Base-by-base conservation (phyloP, 2,888 invertebrate genomes). In the Dasypolia templi region DNA sequence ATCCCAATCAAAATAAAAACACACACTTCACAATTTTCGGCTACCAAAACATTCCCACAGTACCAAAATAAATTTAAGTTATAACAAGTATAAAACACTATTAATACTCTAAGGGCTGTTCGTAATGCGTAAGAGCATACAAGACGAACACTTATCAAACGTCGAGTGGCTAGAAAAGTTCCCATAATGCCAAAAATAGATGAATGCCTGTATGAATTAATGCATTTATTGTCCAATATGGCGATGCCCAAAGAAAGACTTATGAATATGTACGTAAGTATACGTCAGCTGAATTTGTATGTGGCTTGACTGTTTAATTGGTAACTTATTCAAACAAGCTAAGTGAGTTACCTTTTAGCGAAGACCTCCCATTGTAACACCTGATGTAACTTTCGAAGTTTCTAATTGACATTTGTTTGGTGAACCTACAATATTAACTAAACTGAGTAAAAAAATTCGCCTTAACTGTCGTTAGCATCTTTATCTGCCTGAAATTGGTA, bases 131-230 rank as follows among this genome's bases (percentile, higher is more conserved):
- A 75, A 70, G 82, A 76, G 77, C 78, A 44, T 76, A 79, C 79
- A 79, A 81, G 79, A 79, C 74, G 67, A 68, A 81, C 87, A 86
- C 86, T 86, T 84, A 83, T 79, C 77, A 74, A 77, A 59, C 71
- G 42, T 88, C 79, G 81, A 91, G 91, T 91, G 90, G 86, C 79
- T 87, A 81, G 85, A 80, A 72, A 85, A 84, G 82, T 90, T 91
- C 91, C 88, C 91, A 91, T 88, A 91, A 87, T 85, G 86, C 83
- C 86, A 78, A 86, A 91, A 91, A 91, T 91, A 91, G 89, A 86
- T 67, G 74, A 79, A 85, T 76, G 68, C 22, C 22, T 69, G 22
- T 76, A 72, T 82, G 81, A 80, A 82, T 80, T 83, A 84, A 81
- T 84, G 68, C 69, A 67, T 74, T 72, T 79, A 76, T 84, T 76